phyloP scores from a whole-genome alignment of 2,888 invertebrate species.

The Drosophila gaucha region DNA sequence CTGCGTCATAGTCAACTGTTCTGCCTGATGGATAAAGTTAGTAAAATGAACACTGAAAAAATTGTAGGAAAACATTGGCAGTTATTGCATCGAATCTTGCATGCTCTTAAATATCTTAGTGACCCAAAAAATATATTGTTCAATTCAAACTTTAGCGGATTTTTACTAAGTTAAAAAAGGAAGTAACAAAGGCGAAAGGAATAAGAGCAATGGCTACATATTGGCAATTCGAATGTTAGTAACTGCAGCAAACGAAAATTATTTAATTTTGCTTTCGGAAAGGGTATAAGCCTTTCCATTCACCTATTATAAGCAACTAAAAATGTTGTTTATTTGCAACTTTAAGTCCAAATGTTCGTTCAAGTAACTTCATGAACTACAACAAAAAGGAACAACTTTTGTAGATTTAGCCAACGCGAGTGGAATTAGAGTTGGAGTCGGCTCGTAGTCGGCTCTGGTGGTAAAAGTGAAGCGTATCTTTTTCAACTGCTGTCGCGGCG shows the following conservation, averaged over 20 bases:
- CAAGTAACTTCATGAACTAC: constrained; percentile 26
- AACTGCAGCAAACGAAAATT: neutral
- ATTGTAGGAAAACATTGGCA: neutral
- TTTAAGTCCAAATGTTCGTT: constrained; percentile 30
- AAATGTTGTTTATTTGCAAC: constrained; percentile 58
- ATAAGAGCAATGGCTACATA: no score
- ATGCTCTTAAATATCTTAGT: neutral
- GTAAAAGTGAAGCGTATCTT: constrained; percentile 49
- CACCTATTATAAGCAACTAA: constrained; percentile 38
- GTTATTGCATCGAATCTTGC: neutral
- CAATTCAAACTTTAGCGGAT: no score
- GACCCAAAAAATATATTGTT: neutral
- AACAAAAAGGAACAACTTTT: constrained; percentile 56
- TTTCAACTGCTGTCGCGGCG: constrained; percentile 9
- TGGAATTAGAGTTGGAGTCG: neutral
- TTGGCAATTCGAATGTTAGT: no score
- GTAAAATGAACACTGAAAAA: constrained; percentile 16
- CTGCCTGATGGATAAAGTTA: constrained; percentile 52
- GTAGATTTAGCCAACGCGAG: constrained; percentile 43
- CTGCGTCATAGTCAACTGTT: constrained; percentile 47
- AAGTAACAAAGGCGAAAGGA: no score
- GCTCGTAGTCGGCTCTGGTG: constrained; percentile 14
- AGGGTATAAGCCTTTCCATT: neutral
- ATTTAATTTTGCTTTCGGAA: neutral
- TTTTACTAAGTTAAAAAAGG: no score